Conservation (phyloP, 1,140 invertebrate species). For the Drosophila eugracilis region DNA sequence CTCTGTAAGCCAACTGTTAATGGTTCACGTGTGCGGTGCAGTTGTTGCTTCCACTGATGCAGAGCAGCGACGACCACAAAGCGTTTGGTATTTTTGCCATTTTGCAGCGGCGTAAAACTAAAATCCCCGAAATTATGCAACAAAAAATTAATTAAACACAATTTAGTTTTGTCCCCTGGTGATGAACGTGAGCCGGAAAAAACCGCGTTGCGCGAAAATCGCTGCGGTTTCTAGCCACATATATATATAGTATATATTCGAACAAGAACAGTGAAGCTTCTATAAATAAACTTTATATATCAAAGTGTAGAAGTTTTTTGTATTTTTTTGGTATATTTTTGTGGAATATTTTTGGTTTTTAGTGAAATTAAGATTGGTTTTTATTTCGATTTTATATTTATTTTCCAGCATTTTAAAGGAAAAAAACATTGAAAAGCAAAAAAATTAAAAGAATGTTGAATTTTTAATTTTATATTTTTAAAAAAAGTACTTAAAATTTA, state of each 20-base stretch:
- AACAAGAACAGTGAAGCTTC: background rate
- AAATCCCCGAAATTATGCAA: slow-evolving; percentile 76
- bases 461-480: no score
- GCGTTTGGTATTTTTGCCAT: slow-evolving; percentile 58
- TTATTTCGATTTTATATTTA: no score
- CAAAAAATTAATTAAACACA: slow-evolving; percentile 82
- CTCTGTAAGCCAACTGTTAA: slow-evolving; percentile 17
- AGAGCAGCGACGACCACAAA: slow-evolving; percentile 38
- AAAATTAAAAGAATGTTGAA: no score
- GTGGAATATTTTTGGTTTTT: no score
- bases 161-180: slow-evolving; percentile 61
- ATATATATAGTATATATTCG: slow-evolving; percentile 31
- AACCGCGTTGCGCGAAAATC: slow-evolving; percentile 75
- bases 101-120: slow-evolving; percentile 48
- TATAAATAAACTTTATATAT: no score
- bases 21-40: slow-evolving; percentile 49
- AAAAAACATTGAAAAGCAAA: no score
- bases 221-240: slow-evolving; percentile 56
- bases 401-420: no score
- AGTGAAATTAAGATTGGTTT: no score
- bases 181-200: slow-evolving; percentile 53
- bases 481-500: no score
- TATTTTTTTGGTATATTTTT: no score
- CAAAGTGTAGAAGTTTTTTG: background rate
- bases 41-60: slow-evolving; percentile 28